Evolutionary conservation across 2,113 vertebrate species (phyloP), one percentile per base, ranked within the genome.

Genomic region (Entomyzon cyanotis): DNA sequence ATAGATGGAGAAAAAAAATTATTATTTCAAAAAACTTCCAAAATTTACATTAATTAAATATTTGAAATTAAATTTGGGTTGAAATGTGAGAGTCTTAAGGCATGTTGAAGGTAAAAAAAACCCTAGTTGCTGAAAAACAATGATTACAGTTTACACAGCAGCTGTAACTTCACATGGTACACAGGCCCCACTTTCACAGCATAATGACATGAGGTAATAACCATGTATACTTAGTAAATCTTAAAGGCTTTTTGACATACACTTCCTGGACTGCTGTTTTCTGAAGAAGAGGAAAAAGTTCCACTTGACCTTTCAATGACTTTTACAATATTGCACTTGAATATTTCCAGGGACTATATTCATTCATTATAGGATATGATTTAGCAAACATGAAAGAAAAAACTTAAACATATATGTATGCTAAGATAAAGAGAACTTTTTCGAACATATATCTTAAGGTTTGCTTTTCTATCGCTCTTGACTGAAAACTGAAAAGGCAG

Each of bases 1-100:
- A 16, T 9, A 21, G 33, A 14, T 22, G 5, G 11, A 9, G 1
- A 46, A 1, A 2, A 9, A 21, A 9, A 39, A 42, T 6, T 64
- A 33, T 58, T 53, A 5, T 30, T 85, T 79, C 17, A 82, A 50
- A 84, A 83, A 37, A 1, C 7, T 9, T 64, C 10, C 4, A 7
- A 78, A 64, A 77, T 77, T 55, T 60, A 41, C 1, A 6, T 79
- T 81, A 37, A 21, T 41, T 70, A 75, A 49, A 11, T n/a, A 18
- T 37, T 19, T 80, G 25, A 95, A 68, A 77, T 47, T 56, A 71
- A 9, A 31, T 59, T 33, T 55, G 9, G 9, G 37, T 50, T 67
- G 19, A 42, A 52, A 71, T 25, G 3, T 44, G 15, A 7, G 27
- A 81, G 9, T 59, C 84, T 78, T 62, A 75, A 78, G 41, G 47